Conservation (phyloP, 2,797 vertebrate genomes). For the Myiothlypis chrysogaster region DNA sequence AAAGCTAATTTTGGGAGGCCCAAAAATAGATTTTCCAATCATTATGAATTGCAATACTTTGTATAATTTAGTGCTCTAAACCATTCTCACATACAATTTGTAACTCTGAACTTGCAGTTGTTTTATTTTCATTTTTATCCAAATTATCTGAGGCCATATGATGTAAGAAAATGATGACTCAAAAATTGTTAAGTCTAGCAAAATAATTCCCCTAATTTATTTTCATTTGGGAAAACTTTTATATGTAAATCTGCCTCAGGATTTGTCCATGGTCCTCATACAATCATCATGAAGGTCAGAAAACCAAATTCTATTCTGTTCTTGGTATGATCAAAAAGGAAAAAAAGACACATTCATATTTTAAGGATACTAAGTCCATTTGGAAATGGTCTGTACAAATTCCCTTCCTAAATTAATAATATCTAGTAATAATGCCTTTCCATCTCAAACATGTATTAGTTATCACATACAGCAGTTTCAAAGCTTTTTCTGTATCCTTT, state of each 20-base stretch:
- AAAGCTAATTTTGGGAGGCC: neutral
- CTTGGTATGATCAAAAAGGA: neutral
- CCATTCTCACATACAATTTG: neutral
- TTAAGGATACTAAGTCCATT: neutral
- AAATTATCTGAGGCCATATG: neutral
- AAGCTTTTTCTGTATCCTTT: neutral
- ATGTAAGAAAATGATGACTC: neutral
- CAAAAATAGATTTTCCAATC: neutral
- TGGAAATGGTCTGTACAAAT: neutral
- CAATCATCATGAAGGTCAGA: neutral
- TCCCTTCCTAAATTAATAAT: neutral
- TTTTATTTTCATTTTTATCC: neutral
- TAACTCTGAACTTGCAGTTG: neutral
- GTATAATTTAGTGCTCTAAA: neutral
- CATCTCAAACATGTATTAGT: neutral
- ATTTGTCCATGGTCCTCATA: neutral
- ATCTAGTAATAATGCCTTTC: neutral
- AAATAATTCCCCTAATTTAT: neutral
- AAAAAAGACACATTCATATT: neutral
- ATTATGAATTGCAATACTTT: neutral
- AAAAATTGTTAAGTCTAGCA: neutral
- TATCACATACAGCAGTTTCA: neutral
- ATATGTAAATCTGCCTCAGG: neutral
- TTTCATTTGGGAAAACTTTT: neutral
- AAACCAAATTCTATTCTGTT: neutral